Percentiles rank a stretch among this genome's conserved stretches.
Conservation (phyloP, 2,797 vertebrate genomes). For the Nannoperca obscura region DNA sequence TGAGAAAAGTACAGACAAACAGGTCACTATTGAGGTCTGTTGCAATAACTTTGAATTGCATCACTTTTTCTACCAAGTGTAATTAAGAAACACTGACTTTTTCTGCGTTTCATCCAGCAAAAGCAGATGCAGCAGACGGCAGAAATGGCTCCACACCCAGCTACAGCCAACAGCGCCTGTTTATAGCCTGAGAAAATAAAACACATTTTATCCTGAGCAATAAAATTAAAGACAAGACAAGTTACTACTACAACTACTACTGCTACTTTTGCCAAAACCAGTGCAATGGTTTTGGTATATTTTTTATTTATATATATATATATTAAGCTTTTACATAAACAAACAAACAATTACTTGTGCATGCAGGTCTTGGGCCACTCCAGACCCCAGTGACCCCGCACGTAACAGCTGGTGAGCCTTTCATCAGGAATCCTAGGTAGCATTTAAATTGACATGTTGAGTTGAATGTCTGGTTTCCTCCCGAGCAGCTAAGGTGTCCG, state of each 20-base stretch:
- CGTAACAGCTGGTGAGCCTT: conserved; percentile 43
- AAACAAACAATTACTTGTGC: conserved; percentile 59
- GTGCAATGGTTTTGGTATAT: background rate
- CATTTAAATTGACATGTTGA: conserved; percentile 69
- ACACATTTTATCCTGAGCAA: background rate
- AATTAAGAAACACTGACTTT: conserved; percentile 67
- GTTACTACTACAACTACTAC: background rate
- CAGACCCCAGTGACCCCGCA: conserved; percentile 60
- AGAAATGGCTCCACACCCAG: conserved; percentile 55
- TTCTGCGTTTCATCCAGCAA: conserved; percentile 70
- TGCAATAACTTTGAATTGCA: conserved; percentile 19
- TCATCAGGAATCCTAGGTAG: conserved; percentile 59
- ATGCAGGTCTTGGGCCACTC: conserved; percentile 67
- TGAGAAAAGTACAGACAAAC: conserved; percentile 41
- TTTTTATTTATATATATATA: background rate
- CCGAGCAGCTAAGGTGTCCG: conserved; percentile 53
- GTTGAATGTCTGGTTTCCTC: conserved; percentile 55
- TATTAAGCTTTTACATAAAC: background rate
- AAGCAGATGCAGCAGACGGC: conserved; percentile 67
- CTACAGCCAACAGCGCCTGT: conserved; percentile 65
- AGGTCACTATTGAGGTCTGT: conserved; percentile 3
- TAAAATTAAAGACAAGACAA: background rate
- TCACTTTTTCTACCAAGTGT: background rate
- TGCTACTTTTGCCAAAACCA: background rate
- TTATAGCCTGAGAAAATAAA: conserved; percentile 66